Evolutionary conservation across 2,888 invertebrate genomes (phyloP).

Genomic region (Agonopterix arenella): DNA sequence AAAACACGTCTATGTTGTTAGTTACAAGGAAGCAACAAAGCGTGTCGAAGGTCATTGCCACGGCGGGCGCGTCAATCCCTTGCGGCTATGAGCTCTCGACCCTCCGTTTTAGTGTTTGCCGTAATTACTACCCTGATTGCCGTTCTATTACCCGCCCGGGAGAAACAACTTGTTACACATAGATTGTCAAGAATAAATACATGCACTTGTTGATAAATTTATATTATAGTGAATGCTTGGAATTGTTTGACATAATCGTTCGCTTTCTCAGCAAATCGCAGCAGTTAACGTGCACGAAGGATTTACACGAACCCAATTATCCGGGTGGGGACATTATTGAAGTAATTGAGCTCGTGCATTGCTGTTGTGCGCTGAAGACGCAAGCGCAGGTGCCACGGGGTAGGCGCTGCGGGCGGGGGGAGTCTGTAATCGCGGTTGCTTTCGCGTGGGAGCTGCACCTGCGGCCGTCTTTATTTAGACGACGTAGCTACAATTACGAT

Average conservation of each 20-base stretch:
- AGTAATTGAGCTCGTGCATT: constrained; percentile 12
- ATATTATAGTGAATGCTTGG: too few relatives aligned
- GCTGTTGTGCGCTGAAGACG: constrained; percentile 12
- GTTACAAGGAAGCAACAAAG: constrained; percentile 18
- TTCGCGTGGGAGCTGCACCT: constrained; percentile 44
- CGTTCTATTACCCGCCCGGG: constrained; percentile 16
- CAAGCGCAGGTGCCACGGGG: constrained; percentile 10
- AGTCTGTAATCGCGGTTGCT: constrained; percentile 23
- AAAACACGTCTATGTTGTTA: constrained; percentile 3
- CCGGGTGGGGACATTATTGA: constrained; percentile 7
- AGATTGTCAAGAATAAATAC: constrained; percentile 8
- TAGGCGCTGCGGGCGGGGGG: constrained; percentile 8
- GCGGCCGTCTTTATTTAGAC: constrained; percentile 28
- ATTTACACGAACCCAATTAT: constrained; percentile 16
- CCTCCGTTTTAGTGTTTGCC: constrained; percentile 13
- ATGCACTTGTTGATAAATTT: background rate
- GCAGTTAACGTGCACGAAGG: constrained; percentile 10
- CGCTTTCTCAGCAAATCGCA: constrained; percentile 15
- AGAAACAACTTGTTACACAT: constrained; percentile 8
- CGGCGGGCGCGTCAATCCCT: constrained; percentile 11
- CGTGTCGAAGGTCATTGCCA: constrained; percentile 27
- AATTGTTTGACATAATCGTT: background rate
- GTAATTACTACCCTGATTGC: constrained; percentile 30
- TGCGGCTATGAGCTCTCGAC: constrained; percentile 14
- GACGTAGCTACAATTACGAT: constrained; percentile 31